Evolutionary conservation across 1,140 invertebrate species (phyloP).

Genomic region (Pseudomyrmex dendroicus): DNA sequence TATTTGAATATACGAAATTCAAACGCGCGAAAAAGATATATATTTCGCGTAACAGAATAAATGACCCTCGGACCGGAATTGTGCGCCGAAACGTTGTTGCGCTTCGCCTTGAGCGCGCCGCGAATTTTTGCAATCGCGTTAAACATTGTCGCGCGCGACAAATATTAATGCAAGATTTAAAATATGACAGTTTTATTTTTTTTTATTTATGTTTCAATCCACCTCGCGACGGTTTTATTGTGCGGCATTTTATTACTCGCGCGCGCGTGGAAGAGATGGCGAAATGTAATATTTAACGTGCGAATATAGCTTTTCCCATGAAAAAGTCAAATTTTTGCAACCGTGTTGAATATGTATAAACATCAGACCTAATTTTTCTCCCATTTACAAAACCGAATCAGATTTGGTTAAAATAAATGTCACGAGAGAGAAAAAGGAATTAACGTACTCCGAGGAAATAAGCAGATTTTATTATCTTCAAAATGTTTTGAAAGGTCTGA

Average conservation of each 20-base stretch:
- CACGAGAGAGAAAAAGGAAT: not conserved
- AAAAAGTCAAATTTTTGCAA: constrained; percentile 12
- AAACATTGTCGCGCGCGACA: not conserved
- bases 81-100: constrained; percentile 11
- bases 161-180: constrained; percentile 36
- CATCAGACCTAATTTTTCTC: constrained; percentile 5
- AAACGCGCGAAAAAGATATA: constrained; percentile 33
- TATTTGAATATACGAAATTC: constrained; percentile 54
- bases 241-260: constrained; percentile 8
- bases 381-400: not conserved
- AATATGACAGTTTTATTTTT: no score
- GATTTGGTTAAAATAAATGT: not conserved
- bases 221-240: not conserved
- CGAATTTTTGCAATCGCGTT: constrained; percentile 25
- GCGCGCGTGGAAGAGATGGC: no score
- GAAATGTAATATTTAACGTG: not conserved
- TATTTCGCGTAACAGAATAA: constrained; percentile 53
- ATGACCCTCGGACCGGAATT: constrained; percentile 41
- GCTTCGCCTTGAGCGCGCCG: not conserved
- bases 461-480: not conserved
- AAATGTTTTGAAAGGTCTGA: not conserved
- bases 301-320: not conserved
- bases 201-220: constrained; percentile 45
- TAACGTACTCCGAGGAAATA: not conserved
- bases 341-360: constrained; percentile 8